Evolutionary conservation across 2,797 vertebrate genomes (phyloP).

Genomic region (Enteromius mattozi): DNA sequence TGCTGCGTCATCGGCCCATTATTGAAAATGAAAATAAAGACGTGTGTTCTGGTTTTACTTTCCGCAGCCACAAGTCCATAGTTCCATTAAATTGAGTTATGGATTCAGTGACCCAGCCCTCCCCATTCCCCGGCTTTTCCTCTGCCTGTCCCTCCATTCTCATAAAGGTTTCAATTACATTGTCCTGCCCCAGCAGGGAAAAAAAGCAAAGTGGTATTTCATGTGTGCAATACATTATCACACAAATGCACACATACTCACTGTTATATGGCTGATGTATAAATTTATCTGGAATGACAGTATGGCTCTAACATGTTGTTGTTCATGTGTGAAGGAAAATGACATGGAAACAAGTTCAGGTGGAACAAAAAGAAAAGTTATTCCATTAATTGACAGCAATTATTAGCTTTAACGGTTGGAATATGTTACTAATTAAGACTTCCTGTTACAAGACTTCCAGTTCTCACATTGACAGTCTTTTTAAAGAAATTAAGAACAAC

Average conservation of each 20-base stretch:
- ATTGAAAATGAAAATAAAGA: slow-evolving; percentile 65
- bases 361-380: background rate
- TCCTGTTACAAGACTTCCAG: background rate
- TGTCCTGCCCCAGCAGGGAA: slow-evolving; percentile 46
- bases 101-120: slow-evolving; percentile 54
- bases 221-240: slow-evolving; percentile 43
- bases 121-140: slow-evolving; percentile 45
- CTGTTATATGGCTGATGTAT: background rate
- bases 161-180: slow-evolving; percentile 61
- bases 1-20: slow-evolving; percentile 61
- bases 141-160: slow-evolving; percentile 49
- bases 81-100: slow-evolving; percentile 65
- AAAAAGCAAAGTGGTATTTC: slow-evolving; percentile 51
- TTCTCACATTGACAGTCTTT: too few species aligned
- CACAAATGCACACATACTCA: slow-evolving; percentile 41
- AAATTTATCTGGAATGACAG: background rate
- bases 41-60: slow-evolving; percentile 59
- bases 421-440: background rate
- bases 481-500: too few species aligned
- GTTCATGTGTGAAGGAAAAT: background rate
- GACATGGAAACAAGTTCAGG: background rate
- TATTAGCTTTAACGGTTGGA: background rate
- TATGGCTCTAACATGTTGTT: background rate
- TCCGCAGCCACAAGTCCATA: slow-evolving; percentile 62
- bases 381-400: background rate